phyloP scores from a whole-genome alignment of 2,113 vertebrate genomes.

The Addax nasomaculatus region DNA sequence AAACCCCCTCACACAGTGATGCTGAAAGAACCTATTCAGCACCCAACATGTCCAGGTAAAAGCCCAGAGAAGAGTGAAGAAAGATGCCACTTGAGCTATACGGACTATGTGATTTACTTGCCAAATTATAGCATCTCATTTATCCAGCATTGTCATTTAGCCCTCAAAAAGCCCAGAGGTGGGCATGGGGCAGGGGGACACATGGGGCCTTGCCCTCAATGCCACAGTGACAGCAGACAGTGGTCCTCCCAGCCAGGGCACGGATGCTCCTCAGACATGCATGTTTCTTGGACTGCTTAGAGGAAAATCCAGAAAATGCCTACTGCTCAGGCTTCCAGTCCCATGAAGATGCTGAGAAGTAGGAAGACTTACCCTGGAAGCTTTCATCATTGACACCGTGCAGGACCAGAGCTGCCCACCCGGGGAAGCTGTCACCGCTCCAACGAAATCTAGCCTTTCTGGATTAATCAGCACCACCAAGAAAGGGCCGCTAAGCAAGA shows the following conservation, averaged over 20 bases:
- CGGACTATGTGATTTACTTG: fast-evolving
- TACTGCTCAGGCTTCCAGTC: neutral
- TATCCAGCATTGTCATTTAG: fast-evolving
- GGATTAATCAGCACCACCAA: neutral
- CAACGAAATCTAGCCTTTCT: neutral
- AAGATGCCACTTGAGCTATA: no score
- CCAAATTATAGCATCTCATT: no score
- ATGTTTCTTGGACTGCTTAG: fast-evolving
- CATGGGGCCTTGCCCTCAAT: fast-evolving
- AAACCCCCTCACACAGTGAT: neutral
- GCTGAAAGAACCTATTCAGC: neutral
- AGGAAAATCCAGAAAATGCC: neutral
- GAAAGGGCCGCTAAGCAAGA: neutral
- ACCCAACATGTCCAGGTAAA: neutral
- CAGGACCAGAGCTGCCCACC: neutral
- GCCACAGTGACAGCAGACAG: fast-evolving
- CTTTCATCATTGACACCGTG: neutral
- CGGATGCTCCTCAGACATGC: fast-evolving
- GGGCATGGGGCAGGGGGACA: fast-evolving
- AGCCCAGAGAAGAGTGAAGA: neutral
- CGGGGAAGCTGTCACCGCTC: neutral
- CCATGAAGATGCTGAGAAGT: neutral
- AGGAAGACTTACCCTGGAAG: neutral
- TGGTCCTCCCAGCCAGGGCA: no score
- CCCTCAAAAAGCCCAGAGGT: neutral